Base-by-base conservation (phyloP, 2,113 vertebrate species). In the Ovibos moschatus region DNA sequence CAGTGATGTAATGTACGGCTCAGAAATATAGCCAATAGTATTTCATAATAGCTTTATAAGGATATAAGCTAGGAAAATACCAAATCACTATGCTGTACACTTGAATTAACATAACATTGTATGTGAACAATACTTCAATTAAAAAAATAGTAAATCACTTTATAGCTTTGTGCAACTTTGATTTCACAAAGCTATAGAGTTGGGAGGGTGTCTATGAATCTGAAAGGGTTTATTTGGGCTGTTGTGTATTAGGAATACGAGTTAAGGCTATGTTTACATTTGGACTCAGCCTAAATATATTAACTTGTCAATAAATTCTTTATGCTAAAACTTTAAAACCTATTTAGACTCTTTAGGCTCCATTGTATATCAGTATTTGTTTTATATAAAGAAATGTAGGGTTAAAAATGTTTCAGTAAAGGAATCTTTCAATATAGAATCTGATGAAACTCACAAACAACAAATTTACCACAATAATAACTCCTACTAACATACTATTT, bases 341-440 rank as follows among this genome's bases (percentile, higher is more conserved):
- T 51, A 51, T 93, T 53, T 64, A 64, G 9, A 87, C 14, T 14
- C 25, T 67, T 64, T n/a, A 43, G 53, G 2, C 11, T 87, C 58
- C 51, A 6, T 13, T 92, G 94, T 36, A 76, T 45, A 21, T 3
- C 3, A 33, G 21, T 89, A 62, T 88, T 91, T 50, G 8, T 36
- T 91, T 94, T 51, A 40, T 55, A 11, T 67, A 87, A 62, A 17
- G 13, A 2, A 71, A 40, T 40, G 5, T 15, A 55, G 53, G 12
- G 8, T 89, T 62, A 17, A 57, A 88, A 57, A 76, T 12, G 2
- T 40, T 82, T 89, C 16, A 91, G 36, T 85, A 85, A 81, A 45
- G 79, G 9, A 89, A 60, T 86, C 30, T 91, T 94, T 83, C 13
- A 67, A 27, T 55, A 67, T 2, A 92, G 58, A 97, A n/a, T 10